phyloP scores from a whole-genome alignment of 1,140 invertebrate genomes.

The Panonychus citri region DNA sequence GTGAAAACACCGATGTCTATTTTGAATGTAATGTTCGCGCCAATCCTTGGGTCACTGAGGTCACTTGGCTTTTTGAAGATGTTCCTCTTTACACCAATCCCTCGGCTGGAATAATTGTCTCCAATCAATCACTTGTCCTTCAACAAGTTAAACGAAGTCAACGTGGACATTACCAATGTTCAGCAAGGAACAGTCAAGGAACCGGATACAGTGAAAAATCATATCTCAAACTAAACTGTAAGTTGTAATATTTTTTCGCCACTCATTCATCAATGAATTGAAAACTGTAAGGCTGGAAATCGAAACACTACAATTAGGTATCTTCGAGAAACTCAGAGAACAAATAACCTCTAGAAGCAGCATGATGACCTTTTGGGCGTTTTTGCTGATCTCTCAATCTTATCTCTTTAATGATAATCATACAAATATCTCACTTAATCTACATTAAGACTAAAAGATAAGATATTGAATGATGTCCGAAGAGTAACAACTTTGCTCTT shows the following conservation, averaged over 20 bases:
- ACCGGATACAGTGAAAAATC: slow-evolving; percentile 58
- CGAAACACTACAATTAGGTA: no score
- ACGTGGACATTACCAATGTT: slow-evolving; percentile 43
- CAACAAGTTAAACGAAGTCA: slow-evolving; percentile 18
- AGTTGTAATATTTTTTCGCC: slow-evolving; percentile 24
- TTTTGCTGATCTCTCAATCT: no score
- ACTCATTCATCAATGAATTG: no score
- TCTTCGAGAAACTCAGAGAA: no score
- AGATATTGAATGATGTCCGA: no score
- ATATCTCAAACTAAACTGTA: slow-evolving; percentile 62
- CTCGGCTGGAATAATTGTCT: slow-evolving; percentile 54
- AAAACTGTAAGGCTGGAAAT: no score
- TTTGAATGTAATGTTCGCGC: slow-evolving; percentile 66
- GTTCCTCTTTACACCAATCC: slow-evolving; percentile 19
- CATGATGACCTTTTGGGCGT: no score
- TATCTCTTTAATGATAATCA: no score
- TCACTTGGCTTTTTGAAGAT: slow-evolving; percentile 49
- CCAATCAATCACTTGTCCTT: slow-evolving; percentile 36
- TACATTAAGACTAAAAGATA: no score
- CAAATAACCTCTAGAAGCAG: no score
- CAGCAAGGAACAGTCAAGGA: slow-evolving; percentile 64
- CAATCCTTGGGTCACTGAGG: slow-evolving; percentile 52
- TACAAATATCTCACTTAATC: no score
- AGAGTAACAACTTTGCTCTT: no score
- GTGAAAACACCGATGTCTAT: slow-evolving; percentile 51